These are phyloP conservation scores for Drosophila kurseongensis DNA, from an alignment of 1,140 invertebrate species.

Conservation along the genomic window DNA sequence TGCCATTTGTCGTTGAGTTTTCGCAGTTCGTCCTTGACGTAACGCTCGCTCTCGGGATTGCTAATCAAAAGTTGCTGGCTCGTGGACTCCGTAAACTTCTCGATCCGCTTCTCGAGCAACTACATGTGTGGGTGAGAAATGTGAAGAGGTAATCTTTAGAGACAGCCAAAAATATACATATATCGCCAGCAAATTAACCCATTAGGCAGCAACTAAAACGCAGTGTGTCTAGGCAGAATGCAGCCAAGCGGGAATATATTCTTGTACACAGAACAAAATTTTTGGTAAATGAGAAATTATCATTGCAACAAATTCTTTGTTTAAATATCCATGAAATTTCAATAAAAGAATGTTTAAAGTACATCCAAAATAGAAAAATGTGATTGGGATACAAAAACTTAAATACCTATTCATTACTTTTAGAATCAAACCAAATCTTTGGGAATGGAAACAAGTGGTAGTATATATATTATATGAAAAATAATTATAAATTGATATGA, in stretches of 20 bases:
- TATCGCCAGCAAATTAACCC: constrained; percentile 37
- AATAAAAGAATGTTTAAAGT: too few relatives aligned
- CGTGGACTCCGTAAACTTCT: constrained; percentile 88
- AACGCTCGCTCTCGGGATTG: constrained; percentile 86
- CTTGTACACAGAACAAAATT: constrained; percentile 4
- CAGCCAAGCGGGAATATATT: constrained; percentile 37
- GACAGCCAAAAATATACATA: constrained; percentile 49
- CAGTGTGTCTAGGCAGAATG: constrained; percentile 34
- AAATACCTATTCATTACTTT: too few relatives aligned
- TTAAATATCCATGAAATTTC: neutral
- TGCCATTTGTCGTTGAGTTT: constrained; percentile 90
- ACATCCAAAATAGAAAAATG: too few relatives aligned
- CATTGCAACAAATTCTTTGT: neutral
- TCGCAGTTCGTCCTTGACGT: constrained; percentile 88
- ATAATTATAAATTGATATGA: too few relatives aligned
- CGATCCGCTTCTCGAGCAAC: constrained; percentile 90
- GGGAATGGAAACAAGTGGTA: too few relatives aligned
- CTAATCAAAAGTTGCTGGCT: constrained; percentile 88
- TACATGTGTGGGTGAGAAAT: constrained; percentile 53
- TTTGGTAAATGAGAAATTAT: neutral
- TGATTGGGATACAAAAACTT: too few relatives aligned
- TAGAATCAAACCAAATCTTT: too few relatives aligned
- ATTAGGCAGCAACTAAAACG: constrained; percentile 52
- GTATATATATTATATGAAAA: too few relatives aligned
- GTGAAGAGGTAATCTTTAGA: constrained; percentile 23